These are phyloP conservation scores for Eolophus roseicapilla DNA, from an alignment of 2,113 vertebrate species.

Conservation along the genomic window DNA sequence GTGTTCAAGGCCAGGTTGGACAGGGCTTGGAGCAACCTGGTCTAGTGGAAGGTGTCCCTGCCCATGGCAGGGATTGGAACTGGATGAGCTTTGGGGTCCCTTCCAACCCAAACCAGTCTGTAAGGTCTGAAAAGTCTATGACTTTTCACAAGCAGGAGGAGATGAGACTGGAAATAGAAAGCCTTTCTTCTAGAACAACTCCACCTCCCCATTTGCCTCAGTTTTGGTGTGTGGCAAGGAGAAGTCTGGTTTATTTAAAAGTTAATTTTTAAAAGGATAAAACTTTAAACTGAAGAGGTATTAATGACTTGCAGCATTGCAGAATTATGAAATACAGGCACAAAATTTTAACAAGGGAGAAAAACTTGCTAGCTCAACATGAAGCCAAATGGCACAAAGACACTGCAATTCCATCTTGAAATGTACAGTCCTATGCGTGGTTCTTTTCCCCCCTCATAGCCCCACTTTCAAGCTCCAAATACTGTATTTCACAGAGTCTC, in stretches of 20 bases:
- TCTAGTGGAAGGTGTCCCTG: background rate
- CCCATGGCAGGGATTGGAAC: no score
- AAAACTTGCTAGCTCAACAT: background rate
- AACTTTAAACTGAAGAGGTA: background rate
- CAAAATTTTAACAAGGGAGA: background rate
- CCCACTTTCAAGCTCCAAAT: background rate
- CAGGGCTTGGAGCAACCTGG: background rate
- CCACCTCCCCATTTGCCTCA: background rate
- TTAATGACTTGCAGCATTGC: background rate
- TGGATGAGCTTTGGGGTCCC: background rate
- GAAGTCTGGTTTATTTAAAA: background rate
- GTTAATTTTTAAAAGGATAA: background rate
- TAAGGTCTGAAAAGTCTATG: background rate
- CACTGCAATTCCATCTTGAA: background rate
- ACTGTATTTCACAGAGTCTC: background rate
- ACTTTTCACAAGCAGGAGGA: background rate
- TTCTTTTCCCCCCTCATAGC: background rate
- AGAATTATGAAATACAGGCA: background rate
- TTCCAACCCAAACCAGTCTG: background rate
- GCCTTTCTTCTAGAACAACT: background rate
- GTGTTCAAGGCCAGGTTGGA: background rate
- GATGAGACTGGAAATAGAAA: background rate
- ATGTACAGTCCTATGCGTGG: fast-evolving
- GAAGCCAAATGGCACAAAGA: background rate
- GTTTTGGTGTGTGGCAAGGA: background rate